These are phyloP conservation scores for Myotis findleyi DNA, from an alignment of 2,797 vertebrate species.

Conservation along the genomic window DNA sequence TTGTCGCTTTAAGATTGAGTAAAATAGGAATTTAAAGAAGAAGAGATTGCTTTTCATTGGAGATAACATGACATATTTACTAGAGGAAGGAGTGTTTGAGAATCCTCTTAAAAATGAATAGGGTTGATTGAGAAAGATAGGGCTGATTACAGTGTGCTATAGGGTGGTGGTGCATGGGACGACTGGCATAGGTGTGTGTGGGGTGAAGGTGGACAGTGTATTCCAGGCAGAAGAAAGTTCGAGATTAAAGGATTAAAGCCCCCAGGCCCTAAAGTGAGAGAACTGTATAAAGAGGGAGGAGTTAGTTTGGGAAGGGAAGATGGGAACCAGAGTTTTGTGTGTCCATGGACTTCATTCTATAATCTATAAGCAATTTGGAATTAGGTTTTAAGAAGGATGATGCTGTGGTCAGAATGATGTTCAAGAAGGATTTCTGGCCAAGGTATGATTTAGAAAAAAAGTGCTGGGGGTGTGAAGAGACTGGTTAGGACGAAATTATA, in stretches of 20 bases:
- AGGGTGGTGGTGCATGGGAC: neutral
- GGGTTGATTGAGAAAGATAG: neutral
- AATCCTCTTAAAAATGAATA: neutral
- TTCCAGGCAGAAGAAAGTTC: neutral
- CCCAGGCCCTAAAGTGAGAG: neutral
- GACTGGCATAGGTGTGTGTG: neutral
- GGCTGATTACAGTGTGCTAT: neutral
- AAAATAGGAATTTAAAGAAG: slow-evolving; percentile 6
- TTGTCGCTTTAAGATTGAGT: neutral
- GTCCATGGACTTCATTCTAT: neutral
- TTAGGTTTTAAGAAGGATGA: neutral
- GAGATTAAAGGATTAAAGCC: neutral
- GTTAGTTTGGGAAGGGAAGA: neutral
- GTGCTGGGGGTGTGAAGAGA: neutral
- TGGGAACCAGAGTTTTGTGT: neutral
- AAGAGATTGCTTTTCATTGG: neutral
- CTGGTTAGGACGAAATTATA: neutral
- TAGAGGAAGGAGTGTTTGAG: neutral
- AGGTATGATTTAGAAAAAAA: neutral
- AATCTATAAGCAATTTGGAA: neutral
- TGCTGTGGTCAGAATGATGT: neutral
- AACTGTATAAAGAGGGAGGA: neutral
- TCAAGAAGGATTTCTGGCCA: neutral
- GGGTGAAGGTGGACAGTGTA: too few relatives aligned
- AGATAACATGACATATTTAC: neutral